Percentiles rank a stretch among this genome's conserved stretches.
Conservation (phyloP, 2,113 vertebrate species). For the Hippolais icterina region DNA sequence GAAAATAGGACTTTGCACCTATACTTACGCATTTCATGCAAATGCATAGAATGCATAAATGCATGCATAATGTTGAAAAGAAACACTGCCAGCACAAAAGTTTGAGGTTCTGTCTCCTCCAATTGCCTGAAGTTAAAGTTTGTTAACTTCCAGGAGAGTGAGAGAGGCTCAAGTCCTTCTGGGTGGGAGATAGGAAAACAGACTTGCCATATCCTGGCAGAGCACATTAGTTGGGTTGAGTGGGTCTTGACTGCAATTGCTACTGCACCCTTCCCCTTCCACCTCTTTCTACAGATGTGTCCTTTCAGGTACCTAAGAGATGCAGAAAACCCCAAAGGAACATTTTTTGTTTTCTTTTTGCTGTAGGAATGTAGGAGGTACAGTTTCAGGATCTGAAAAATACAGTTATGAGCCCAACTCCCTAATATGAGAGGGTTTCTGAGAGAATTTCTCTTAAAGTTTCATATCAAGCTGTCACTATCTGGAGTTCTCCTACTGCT, state of each 20-base stretch:
- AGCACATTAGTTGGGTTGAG: rapidly evolving
- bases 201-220: not conserved
- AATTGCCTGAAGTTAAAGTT: not conserved
- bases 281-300: not conserved
- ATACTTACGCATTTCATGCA: not conserved
- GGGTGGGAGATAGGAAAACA: not conserved
- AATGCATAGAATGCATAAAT: not conserved
- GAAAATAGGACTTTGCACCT: not conserved
- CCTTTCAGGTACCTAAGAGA: not conserved
- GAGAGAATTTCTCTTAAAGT: not conserved
- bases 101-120: not conserved
- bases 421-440: not conserved
- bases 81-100: not conserved
- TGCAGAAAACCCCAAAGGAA: not conserved
- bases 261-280: not conserved
- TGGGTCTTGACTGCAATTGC: not conserved
- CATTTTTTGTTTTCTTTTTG: not conserved
- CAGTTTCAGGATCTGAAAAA: not conserved
- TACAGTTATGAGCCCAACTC: not conserved
- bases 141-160: rapidly evolving
- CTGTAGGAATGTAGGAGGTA: not conserved
- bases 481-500: not conserved
- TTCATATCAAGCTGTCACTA: not conserved
- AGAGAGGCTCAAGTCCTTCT: not conserved
- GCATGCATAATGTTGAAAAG: not conserved